Conservation (phyloP, 2,888 invertebrate species). For the Lasioglossum oenotherae region DNA sequence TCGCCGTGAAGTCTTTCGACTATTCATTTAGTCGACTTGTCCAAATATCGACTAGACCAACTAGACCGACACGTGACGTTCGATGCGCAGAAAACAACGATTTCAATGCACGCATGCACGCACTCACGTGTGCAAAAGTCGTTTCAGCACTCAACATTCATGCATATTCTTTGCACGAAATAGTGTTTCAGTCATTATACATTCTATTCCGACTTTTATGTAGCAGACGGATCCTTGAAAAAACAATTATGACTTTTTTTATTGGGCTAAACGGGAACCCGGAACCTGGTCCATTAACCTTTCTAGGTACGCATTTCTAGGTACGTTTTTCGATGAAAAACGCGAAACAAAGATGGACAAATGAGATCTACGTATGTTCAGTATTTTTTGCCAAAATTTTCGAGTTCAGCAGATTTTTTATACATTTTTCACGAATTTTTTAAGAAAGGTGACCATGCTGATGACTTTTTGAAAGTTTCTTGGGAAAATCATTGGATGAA, state of each 20-base stretch:
- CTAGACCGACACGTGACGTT: too few relatives aligned
- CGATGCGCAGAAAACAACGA: too few relatives aligned
- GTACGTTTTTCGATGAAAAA: not conserved
- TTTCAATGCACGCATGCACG: too few relatives aligned
- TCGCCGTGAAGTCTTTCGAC: too few relatives aligned
- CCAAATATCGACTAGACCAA: too few relatives aligned
- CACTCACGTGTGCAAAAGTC: not conserved
- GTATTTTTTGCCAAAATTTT: not conserved
- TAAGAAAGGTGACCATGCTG: not conserved
- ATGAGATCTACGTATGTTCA: not conserved
- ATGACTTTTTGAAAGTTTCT: too few relatives aligned
- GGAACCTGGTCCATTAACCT: not conserved
- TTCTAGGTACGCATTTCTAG: not conserved
- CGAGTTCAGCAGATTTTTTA: not conserved
- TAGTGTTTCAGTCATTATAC: not conserved
- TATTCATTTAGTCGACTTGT: too few relatives aligned
- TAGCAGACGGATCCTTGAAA: not conserved
- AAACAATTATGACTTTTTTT: not conserved
- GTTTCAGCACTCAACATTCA: not conserved
- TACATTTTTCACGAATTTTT: not conserved
- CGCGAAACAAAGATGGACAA: not conserved
- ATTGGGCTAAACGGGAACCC: not conserved
- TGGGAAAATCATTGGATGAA: not conserved
- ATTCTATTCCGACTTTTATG: not conserved
- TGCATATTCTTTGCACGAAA: not conserved